A percentile compares a stretch with the other conserved stretches of the same genome.
Evolutionary conservation across 2,888 invertebrate genomes (phyloP).

Genomic region (Archaeoteleia sp.): DNA sequence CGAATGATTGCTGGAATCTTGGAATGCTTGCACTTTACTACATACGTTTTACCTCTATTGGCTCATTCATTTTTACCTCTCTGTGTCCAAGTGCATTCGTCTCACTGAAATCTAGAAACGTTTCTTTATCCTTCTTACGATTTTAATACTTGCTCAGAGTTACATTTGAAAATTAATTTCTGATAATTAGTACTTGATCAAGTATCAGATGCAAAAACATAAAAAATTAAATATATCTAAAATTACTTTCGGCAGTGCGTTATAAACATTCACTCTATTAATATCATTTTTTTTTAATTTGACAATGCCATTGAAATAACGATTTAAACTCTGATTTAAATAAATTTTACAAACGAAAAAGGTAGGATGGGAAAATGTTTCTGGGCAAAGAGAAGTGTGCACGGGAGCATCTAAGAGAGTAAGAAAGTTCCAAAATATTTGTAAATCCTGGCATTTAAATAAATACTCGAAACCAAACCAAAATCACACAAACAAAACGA

Average conservation of each 20-base stretch:
- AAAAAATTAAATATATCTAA: no score
- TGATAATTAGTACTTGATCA: no score
- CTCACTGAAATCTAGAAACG: conserved; percentile 13
- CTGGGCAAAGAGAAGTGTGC: conserved; percentile 18
- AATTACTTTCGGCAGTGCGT: not conserved
- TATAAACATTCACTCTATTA: not conserved
- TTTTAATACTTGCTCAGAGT: no score
- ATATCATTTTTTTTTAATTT: not conserved
- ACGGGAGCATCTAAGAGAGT: conserved; percentile 28
- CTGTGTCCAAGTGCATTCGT: conserved; percentile 36
- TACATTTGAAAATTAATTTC: no score
- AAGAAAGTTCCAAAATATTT: conserved; percentile 29
- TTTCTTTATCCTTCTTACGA: no score
- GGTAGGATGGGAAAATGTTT: no score
- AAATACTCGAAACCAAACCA: conserved; percentile 36
- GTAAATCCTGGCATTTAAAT: conserved; percentile 36
- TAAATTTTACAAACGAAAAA: no score
- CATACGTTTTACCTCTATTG: conserved; percentile 57
- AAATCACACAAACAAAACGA: conserved; percentile 46
- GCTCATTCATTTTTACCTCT: conserved; percentile 45
- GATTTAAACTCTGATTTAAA: no score
- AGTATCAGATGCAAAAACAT: no score
- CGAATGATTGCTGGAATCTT: conserved; percentile 73
- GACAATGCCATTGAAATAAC: no score
- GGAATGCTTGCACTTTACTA: conserved; percentile 73